Percentiles rank a stretch among this genome's conserved stretches.
phyloP scores from a whole-genome alignment of 2,888 invertebrate species.

The Pandemis cinnamomeana region DNA sequence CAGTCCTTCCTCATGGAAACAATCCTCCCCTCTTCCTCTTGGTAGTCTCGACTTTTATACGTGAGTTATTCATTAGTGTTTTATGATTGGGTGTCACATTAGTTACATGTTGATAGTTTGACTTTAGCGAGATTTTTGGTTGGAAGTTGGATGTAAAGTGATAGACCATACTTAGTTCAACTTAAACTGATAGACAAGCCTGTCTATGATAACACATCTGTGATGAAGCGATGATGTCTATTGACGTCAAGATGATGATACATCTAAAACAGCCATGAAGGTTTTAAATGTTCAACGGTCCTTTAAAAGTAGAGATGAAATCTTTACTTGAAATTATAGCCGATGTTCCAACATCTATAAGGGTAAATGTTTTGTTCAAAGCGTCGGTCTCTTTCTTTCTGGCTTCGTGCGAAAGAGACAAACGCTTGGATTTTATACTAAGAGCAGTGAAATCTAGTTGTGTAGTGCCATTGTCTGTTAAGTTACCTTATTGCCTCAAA shows the following conservation, averaged over 20 bases:
- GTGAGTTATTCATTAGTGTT: too few species aligned
- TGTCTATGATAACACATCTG: background rate
- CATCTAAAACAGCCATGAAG: background rate
- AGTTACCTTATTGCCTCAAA: constrained; percentile 42
- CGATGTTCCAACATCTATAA: background rate
- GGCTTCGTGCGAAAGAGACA: constrained; percentile 1
- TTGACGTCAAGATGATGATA: background rate
- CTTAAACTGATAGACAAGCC: too few species aligned
- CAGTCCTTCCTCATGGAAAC: too few species aligned
- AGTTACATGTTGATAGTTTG: too few species aligned
- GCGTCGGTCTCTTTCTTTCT: background rate
- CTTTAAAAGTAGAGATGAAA: constrained; percentile 1
- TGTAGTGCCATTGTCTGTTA: constrained; percentile 47
- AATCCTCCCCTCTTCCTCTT: too few species aligned
- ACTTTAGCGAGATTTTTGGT: too few species aligned
- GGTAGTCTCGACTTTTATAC: too few species aligned
- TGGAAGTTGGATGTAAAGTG: too few species aligned
- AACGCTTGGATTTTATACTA: background rate
- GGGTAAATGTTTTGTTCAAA: background rate
- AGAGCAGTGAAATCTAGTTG: constrained; percentile 42
- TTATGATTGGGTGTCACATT: too few species aligned
- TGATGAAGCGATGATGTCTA: background rate
- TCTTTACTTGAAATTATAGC: background rate
- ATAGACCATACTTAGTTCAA: too few species aligned
- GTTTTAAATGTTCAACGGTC: background rate